Conservation (phyloP, 2,113 vertebrate genomes). For the Strix aluco region DNA sequence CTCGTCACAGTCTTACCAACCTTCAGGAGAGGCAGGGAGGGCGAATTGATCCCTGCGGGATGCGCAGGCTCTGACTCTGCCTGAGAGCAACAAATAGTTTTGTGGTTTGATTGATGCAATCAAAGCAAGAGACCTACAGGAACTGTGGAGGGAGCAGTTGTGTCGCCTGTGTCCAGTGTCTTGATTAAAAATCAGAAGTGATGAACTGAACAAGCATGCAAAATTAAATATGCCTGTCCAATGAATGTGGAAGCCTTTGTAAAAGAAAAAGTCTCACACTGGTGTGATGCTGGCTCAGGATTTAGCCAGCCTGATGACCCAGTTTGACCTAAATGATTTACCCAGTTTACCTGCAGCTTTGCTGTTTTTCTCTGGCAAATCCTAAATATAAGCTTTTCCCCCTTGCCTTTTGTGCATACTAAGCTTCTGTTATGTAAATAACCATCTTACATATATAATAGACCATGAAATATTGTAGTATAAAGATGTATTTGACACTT, state of each 20-base stretch:
- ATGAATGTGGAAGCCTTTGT: not conserved
- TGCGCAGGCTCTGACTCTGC: not conserved
- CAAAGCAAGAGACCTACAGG: not conserved
- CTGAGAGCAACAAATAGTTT: not conserved
- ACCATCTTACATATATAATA: not conserved
- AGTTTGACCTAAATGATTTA: not conserved
- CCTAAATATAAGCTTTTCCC: not conserved
- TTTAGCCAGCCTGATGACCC: not conserved
- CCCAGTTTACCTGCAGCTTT: not conserved
- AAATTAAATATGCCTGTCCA: not conserved
- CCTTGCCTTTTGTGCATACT: not conserved
- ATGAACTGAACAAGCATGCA: not conserved
- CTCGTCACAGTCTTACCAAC: not conserved
- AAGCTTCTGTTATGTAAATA: constrained; percentile 30
- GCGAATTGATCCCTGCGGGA: not conserved
- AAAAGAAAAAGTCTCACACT: not conserved
- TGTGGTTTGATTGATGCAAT: not conserved
- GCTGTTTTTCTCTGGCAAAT: not conserved
- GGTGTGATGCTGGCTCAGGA: not conserved
- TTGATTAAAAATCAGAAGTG: not conserved
- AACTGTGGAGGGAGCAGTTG: not conserved
- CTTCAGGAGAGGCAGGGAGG: not conserved
- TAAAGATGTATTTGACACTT: constrained; percentile 36
- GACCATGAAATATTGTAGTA: not conserved
- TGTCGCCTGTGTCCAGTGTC: not conserved